Conservation (phyloP, 2,888 invertebrate genomes). For the Cephus sareptanus region DNA sequence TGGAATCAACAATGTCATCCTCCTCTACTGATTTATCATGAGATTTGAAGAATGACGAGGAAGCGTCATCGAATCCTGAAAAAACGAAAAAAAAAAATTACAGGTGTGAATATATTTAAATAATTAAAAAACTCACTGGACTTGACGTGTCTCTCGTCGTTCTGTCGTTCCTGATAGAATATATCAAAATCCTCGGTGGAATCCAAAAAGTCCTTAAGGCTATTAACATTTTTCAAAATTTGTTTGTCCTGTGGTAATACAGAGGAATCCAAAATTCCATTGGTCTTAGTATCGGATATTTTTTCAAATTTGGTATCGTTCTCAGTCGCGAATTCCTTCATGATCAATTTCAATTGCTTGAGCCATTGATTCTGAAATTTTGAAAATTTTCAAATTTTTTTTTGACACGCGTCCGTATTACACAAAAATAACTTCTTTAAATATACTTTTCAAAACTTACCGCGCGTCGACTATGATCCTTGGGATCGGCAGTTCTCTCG, state of each 20-base stretch:
- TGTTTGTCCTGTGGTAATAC: neutral
- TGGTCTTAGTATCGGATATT: slow-evolving; percentile 8
- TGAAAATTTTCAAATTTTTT: neutral
- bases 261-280: neutral
- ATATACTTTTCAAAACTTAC: slow-evolving; percentile 1
- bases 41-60: slow-evolving; percentile 9
- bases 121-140: slow-evolving; percentile 20
- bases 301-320: neutral
- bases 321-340: slow-evolving; percentile 16
- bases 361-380: slow-evolving; percentile 31
- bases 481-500: neutral
- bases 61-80: slow-evolving; percentile 25
- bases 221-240: slow-evolving; percentile 1
- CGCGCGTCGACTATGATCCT: neutral
- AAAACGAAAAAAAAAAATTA: neutral
- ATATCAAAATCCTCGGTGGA: slow-evolving; percentile 23
- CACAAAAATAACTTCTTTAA: neutral
- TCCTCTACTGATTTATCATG: slow-evolving; percentile 7
- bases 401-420: neutral
- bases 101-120: neutral
- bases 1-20: slow-evolving; percentile 5
- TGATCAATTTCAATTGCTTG: slow-evolving; percentile 26
- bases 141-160: slow-evolving; percentile 21
- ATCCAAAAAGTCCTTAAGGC: slow-evolving; percentile 19
- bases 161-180: slow-evolving; percentile 15